phyloP scores from a whole-genome alignment of 2,113 vertebrate species.

The Melanostigma gelatinosum region DNA sequence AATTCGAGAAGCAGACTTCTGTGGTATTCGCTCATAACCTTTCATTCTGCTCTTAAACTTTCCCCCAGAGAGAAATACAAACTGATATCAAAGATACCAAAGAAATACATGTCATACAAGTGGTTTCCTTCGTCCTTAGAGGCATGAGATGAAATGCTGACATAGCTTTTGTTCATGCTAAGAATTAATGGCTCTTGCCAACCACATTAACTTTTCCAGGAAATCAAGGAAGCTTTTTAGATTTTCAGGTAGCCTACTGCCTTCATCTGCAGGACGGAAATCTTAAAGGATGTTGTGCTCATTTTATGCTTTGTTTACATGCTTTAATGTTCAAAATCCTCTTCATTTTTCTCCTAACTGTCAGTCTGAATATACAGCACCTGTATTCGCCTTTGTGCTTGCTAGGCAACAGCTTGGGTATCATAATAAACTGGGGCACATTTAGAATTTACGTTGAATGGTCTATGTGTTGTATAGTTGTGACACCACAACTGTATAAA shows the following conservation, averaged over 20 bases:
- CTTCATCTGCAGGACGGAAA: constrained; percentile 8
- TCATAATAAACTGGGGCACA: too few species aligned
- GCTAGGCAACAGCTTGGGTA: background rate
- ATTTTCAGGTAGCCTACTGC: background rate
- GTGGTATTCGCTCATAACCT: constrained; percentile 28
- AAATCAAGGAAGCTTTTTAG: background rate
- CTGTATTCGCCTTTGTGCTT: too few species aligned
- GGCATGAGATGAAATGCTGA: constrained; percentile 13
- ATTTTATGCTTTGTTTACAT: background rate
- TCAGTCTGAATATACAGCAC: background rate
- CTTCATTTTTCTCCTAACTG: background rate
- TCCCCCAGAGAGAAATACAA: constrained; percentile 4
- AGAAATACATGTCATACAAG: constrained; percentile 24
- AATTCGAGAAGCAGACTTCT: constrained; percentile 44
- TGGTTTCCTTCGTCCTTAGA: constrained; percentile 4
- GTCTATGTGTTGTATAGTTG: too few species aligned
- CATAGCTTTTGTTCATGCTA: background rate
- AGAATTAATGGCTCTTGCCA: background rate
- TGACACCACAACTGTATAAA: too few species aligned
- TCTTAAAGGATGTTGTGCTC: background rate
- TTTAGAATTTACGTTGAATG: too few species aligned
- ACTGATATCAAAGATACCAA: constrained; percentile 3
- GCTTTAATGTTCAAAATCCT: too few species aligned
- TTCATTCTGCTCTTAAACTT: constrained; percentile 9
- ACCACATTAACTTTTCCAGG: background rate